Evolutionary conservation across 2,797 vertebrate genomes (phyloP), one percentile per base, ranked within the genome.

Genomic region (Gorsachius magnificus): DNA sequence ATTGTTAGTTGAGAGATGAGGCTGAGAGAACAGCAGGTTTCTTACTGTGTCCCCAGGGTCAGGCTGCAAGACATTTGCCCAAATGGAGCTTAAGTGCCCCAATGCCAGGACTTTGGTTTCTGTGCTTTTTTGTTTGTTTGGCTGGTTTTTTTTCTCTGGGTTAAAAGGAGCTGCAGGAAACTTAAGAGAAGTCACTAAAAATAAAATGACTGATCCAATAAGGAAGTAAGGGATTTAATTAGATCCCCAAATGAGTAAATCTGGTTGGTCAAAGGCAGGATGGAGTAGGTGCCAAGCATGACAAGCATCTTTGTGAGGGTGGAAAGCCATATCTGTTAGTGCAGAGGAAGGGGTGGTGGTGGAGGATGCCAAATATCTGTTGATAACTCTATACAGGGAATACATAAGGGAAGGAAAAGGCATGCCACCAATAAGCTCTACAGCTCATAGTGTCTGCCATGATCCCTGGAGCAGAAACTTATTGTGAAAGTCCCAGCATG

Each of bases 131-230:
- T 38, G 10, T 15, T 63, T 71, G 26, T 14, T 35, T 41, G 14
- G 13, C 15, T 41, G 41, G 31, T 16, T 33, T 51, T 41, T 60
- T 51, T 71, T 21, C 24, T 85, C 19, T 4, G 20, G n/a, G 24
- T 91, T 87, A 61, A 78, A 74, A 80, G 21, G n/a, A 82, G 28
- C 36, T 90, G 48, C 33, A 77, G 43, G 45, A 91, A 93, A 76
- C 65, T 81, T 94, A 82, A n/a, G 41, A 78, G 11, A 87, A 83
- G 25, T 85, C 75, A 45, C 83, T 89, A 78, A 87, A 95, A 91
- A 75, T 61, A 13, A 95, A 95, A 83, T 92, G 61, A 95, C 54
- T 97, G 83, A 93, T 85, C 65, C 75, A 74, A 65, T 93, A 82
- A 90, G 41, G 71, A 68, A 93, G 87, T 43, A 65, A 93, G n/a